Conservation (phyloP, 2,888 invertebrate genomes). For the Nezara viridula region DNA sequence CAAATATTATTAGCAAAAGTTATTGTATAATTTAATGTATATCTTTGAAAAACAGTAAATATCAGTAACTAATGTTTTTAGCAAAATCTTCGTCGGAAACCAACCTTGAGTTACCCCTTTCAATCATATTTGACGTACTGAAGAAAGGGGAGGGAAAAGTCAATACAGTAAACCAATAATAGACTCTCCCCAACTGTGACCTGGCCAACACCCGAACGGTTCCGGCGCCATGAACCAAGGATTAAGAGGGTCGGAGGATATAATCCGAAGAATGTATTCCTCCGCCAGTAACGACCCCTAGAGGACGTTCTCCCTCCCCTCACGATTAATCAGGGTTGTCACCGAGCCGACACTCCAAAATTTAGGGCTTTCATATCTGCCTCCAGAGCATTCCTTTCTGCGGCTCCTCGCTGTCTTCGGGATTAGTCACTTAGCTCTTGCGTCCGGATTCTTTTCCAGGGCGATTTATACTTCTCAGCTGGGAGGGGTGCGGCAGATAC, state of each 20-base stretch:
- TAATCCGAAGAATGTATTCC: constrained; percentile 34
- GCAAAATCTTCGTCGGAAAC: too few species aligned
- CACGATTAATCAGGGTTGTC: constrained; percentile 20
- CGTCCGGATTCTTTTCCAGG: neutral
- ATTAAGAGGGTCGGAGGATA: constrained; percentile 22
- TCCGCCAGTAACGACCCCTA: constrained; percentile 18
- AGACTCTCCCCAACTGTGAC: constrained; percentile 7
- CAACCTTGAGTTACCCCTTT: neutral
- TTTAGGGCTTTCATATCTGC: constrained; percentile 37
- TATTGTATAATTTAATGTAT: too few species aligned
- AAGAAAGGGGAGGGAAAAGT: neutral
- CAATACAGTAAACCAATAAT: neutral
- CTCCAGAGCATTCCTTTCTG: neutral
- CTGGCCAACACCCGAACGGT: neutral
- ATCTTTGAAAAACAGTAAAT: too few species aligned
- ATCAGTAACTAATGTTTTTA: too few species aligned
- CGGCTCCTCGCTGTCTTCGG: neutral
- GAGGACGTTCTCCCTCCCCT: neutral
- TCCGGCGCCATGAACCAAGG: neutral
- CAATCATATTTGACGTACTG: neutral
- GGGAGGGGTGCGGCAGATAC: neutral
- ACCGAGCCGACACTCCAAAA: neutral
- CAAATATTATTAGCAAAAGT: too few species aligned
- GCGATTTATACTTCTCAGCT: neutral
- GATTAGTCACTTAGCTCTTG: constrained; percentile 10